phyloP scores from a whole-genome alignment of 1,140 invertebrate genomes.

The Anoplophora glabripennis region DNA sequence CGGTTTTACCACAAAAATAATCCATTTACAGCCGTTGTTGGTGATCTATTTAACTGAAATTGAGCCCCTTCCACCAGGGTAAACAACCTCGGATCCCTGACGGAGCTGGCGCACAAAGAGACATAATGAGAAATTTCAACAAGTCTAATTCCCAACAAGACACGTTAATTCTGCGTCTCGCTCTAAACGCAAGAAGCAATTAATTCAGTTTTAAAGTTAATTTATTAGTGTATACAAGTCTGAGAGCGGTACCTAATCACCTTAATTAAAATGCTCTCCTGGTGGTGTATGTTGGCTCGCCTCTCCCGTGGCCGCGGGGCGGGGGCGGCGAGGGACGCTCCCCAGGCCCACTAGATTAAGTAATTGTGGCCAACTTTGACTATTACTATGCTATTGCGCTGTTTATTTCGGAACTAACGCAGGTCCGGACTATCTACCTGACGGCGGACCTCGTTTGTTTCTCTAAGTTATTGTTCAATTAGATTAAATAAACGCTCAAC shows the following conservation, averaged over 20 bases:
- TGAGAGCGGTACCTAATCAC: slow-evolving; percentile 44
- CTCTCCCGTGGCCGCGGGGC: not conserved
- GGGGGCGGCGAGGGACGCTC: not conserved
- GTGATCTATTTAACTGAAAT: no score
- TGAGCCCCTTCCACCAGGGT: no score
- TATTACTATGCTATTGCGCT: slow-evolving; percentile 35
- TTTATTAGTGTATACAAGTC: slow-evolving; percentile 48
- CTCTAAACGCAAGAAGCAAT: slow-evolving; percentile 47
- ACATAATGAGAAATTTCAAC: slow-evolving; percentile 43
- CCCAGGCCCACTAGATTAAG: slow-evolving; percentile 26
- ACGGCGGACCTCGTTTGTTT: slow-evolving; percentile 4
- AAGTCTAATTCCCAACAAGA: slow-evolving; percentile 37
- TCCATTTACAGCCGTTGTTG: no score
- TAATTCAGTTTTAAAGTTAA: slow-evolving; percentile 50
- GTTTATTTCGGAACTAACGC: slow-evolving; percentile 25
- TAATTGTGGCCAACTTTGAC: slow-evolving; percentile 35
- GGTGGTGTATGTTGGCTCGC: no score
- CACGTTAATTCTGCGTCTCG: slow-evolving; percentile 42
- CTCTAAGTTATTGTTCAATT: slow-evolving; percentile 21
- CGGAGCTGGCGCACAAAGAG: slow-evolving; percentile 20
- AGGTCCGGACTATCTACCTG: slow-evolving; percentile 8
- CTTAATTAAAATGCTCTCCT: slow-evolving; percentile 46
- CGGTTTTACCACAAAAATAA: no score
- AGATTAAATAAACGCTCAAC: not conserved
- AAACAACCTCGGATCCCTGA: no score